Evolutionary conservation across 2,888 invertebrate genomes (phyloP), one percentile per base, ranked within the genome.

Genomic region (Xestobium rufovillosum): DNA sequence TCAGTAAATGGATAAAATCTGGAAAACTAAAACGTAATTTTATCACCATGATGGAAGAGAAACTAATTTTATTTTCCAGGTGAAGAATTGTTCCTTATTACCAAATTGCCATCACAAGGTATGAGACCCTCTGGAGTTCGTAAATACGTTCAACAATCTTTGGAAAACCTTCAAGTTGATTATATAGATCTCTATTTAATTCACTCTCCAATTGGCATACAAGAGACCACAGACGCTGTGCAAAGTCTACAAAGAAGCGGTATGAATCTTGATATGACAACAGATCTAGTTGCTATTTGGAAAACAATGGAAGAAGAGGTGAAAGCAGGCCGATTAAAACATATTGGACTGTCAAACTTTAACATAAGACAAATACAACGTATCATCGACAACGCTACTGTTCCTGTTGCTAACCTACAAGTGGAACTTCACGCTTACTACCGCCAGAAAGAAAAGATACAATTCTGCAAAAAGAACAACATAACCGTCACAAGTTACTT

Each of bases 101-200:
- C 89, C 8, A 91, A 91, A 66, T 70, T 89, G 47, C 78, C 81
- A 13, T 75, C 78, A 9, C 65, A 70, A 49, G 78, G 80, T 69
- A 58, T 61, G 53, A 68, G 74, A 1, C 73, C 83, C 0, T 73
- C 74, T 27, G 65, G 71, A 26, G 79, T 85, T 4, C 71, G 74
- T 48, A 74, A 77, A 41, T 81, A 71, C 55, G 68, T 88, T 36
- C 72, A 73, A 43, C 71, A 70, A 31, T 86, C 87, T 0, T 63
- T 86, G 38, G 63, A 70, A 10, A 74, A 78, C 52, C 68, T 91
- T 12, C 79, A 82, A 38, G 57, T 90, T 41, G 78, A 82, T 32
- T 91, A 89, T 59, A 59, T 92, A 23, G 91, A 92, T 63, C 63
- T 91, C 40, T 90, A 86, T 65, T 68, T 91, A 25, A 67, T 90